These are phyloP conservation scores for Heliconius ismenius DNA, from an alignment of 2,888 invertebrate genomes.

Conservation along the genomic window DNA sequence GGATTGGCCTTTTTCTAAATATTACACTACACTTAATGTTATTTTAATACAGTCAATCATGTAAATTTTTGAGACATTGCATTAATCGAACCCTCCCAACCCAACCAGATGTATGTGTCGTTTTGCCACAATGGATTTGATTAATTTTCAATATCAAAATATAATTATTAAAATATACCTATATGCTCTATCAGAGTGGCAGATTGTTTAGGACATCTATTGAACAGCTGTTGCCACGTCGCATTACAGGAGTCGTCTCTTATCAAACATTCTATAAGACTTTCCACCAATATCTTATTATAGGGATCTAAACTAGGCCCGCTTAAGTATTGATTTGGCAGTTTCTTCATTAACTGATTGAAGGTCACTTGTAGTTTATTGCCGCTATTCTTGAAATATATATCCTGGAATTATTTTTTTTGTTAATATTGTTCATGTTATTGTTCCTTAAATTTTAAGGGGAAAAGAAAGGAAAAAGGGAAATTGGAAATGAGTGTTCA, in stretches of 20 bases:
- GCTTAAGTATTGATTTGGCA: slow-evolving; percentile 78
- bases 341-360: slow-evolving; percentile 85
- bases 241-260: slow-evolving; percentile 84
- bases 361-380: slow-evolving; percentile 77
- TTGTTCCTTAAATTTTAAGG: background rate
- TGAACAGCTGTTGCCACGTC: slow-evolving; percentile 86
- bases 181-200: slow-evolving; percentile 83
- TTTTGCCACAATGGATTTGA: too few relatives aligned
- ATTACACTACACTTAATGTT: too few relatives aligned
- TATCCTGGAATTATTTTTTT: slow-evolving; percentile 60
- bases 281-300: slow-evolving; percentile 81
- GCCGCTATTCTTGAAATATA: slow-evolving; percentile 72
- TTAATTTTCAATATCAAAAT: too few relatives aligned
- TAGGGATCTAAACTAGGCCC: slow-evolving; percentile 70
- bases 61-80: too few relatives aligned
- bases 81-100: too few relatives aligned
- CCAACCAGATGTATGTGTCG: too few relatives aligned
- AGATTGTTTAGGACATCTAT: slow-evolving; percentile 85
- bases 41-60: too few relatives aligned
- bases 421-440: background rate
- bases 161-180: slow-evolving; percentile 61
- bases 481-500: too few relatives aligned
- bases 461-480: too few relatives aligned
- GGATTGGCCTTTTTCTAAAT: too few relatives aligned
- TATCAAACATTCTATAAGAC: slow-evolving; percentile 83